These are phyloP conservation scores for Archips xylosteana DNA, from an alignment of 2,888 invertebrate genomes.

Conservation along the genomic window DNA sequence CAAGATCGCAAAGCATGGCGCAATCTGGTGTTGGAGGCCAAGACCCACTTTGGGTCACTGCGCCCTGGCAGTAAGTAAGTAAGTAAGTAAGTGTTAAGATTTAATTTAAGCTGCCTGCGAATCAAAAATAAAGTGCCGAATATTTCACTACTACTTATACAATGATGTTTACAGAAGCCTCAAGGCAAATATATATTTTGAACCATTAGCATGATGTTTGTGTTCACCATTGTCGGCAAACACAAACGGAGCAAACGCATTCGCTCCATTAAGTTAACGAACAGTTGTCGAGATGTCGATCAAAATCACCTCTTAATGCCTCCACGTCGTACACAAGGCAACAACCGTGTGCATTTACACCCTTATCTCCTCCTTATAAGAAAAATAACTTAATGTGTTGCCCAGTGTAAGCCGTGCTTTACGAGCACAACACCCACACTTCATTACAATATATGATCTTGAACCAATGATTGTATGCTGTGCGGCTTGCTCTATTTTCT, in stretches of 20 bases:
- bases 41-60: too few relatives aligned
- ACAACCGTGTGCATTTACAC: background rate
- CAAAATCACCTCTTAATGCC: constrained; percentile 80
- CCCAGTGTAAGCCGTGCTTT: constrained; percentile 61
- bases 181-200: constrained; percentile 18
- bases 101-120: background rate
- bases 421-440: constrained; percentile 78
- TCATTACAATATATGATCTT: constrained; percentile 64
- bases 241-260: constrained; percentile 70
- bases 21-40: too few relatives aligned
- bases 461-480: constrained; percentile 41
- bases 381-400: background rate
- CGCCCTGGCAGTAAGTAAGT: too few relatives aligned
- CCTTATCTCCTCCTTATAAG: constrained; percentile 22
- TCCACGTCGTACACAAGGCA: constrained; percentile 42
- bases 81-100: too few relatives aligned
- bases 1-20: too few relatives aligned
- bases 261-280: constrained; percentile 83
- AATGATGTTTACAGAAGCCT: background rate
- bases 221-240: constrained; percentile 55
- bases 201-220: constrained; percentile 48
- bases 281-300: constrained; percentile 84
- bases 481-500: constrained; percentile 38
- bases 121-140: background rate
- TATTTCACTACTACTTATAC: background rate